Conservation (phyloP, 2,113 vertebrate genomes). For the Tringa solitaria region DNA sequence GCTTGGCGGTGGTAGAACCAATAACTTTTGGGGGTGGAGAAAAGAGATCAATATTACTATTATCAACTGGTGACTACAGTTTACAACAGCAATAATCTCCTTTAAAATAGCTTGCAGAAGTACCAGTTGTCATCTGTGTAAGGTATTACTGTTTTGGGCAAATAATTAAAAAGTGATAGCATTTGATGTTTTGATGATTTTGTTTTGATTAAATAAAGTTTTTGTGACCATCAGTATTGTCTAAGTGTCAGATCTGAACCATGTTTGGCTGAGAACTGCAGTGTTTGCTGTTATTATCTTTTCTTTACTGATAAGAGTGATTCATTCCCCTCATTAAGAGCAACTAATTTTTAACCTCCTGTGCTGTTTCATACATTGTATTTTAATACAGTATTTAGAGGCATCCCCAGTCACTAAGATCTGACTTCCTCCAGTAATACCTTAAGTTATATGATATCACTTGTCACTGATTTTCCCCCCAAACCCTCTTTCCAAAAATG, state of each 20-base stretch:
- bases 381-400: not conserved
- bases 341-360: not conserved
- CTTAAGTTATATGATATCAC: not conserved
- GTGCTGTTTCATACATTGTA: not conserved
- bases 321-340: not conserved
- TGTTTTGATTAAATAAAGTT: not conserved
- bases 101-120: conserved; percentile 21
- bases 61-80: conserved; percentile 56
- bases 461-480: not conserved
- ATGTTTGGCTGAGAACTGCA: not conserved
- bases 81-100: conserved; percentile 48
- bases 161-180: not conserved
- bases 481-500: not conserved
- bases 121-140: not conserved
- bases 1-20: conserved; percentile 21
- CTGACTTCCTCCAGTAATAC: not conserved
- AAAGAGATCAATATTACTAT: conserved; percentile 55
- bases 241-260: not conserved
- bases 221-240: not conserved
- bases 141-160: not conserved
- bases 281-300: not conserved
- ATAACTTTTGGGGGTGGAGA: not conserved
- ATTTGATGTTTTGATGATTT: not conserved
- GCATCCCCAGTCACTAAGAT: not conserved
- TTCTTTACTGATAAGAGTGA: not conserved